phyloP scores from a whole-genome alignment of 35 echinoderm and acorn worm species.

The Stichopus chloronotus region DNA sequence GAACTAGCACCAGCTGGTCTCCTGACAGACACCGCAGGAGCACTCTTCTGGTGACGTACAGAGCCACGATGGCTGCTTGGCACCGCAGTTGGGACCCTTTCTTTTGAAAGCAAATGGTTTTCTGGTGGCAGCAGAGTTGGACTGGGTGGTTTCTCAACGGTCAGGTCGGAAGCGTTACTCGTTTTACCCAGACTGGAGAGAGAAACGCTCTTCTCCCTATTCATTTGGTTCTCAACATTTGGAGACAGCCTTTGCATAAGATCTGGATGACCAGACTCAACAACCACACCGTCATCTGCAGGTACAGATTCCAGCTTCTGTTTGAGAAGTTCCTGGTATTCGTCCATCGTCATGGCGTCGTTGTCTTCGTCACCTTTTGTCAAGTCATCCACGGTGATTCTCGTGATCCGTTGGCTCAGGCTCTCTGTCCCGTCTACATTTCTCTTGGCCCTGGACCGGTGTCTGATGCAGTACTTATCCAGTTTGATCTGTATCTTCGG shows the following conservation, averaged over 20 bases:
- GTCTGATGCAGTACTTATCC: conserved; percentile 74
- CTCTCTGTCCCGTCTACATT: conserved; percentile 87
- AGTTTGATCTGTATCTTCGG: conserved; percentile 74
- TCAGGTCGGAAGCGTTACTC: conserved; percentile 21
- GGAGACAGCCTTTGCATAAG: conserved; percentile 26
- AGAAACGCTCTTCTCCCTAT: conserved; percentile 29
- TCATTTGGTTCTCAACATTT: not conserved
- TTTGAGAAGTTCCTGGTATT: conserved; percentile 73
- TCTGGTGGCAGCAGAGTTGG: not conserved
- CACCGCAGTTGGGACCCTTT: not conserved
- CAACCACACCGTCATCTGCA: not conserved
- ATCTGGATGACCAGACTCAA: conserved; percentile 17
- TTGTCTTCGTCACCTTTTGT: conserved; percentile 64
- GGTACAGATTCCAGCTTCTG: conserved; percentile 52
- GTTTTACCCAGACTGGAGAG: conserved; percentile 54
- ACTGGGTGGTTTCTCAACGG: conserved; percentile 57
- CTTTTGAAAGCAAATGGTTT: not conserved
- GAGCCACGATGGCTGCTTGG: not conserved
- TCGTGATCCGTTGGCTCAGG: conserved; percentile 82
- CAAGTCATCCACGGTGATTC: conserved; percentile 82
- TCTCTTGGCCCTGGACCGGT: conserved; percentile 70
- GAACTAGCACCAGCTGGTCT: not conserved
- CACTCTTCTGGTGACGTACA: conserved; percentile 14
- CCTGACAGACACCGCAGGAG: not conserved
- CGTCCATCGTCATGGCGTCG: conserved; percentile 67